Evolutionary conservation across 1,140 invertebrate species (phyloP).

Genomic region (Samia ricini): DNA sequence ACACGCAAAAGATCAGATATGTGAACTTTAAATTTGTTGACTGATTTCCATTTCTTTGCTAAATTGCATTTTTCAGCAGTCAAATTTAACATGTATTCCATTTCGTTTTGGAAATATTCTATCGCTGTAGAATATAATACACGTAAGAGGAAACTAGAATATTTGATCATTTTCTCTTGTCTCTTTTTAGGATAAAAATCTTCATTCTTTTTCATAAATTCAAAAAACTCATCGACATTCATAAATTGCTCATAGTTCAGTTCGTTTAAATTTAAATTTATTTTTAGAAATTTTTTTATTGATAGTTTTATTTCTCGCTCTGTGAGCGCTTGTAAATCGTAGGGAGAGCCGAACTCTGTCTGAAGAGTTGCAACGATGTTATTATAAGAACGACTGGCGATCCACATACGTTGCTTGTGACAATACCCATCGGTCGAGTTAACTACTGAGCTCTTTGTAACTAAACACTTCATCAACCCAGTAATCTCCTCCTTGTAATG

Average conservation of each 20-base stretch:
- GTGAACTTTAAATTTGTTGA: background rate
- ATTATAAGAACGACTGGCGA: slow-evolving; percentile 5
- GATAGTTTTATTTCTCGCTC: background rate
- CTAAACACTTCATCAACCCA: background rate
- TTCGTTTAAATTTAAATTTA: background rate
- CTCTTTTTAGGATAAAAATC: background rate
- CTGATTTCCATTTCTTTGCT: background rate
- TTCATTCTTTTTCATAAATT: slow-evolving; percentile 4
- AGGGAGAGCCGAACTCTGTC: slow-evolving; percentile 2
- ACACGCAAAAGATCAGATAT: background rate
- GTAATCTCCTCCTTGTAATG: slow-evolving; percentile 1
- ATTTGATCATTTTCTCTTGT: background rate
- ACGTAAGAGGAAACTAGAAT: background rate
- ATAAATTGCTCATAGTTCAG: slow-evolving; percentile 1
- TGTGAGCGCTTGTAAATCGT: background rate
- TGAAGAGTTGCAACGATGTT: background rate
- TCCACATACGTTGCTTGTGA: background rate
- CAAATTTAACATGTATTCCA: background rate
- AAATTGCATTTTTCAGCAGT: background rate
- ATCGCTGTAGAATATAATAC: background rate
- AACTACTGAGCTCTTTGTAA: too few relatives aligned
- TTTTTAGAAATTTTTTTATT: background rate
- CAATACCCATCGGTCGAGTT: background rate
- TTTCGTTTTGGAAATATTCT: background rate
- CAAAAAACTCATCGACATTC: slow-evolving; percentile 5